Percentiles rank a stretch among this genome's conserved stretches.
Evolutionary conservation across 2,888 invertebrate species (phyloP).

Genomic region (Chrysolina oricalcia): DNA sequence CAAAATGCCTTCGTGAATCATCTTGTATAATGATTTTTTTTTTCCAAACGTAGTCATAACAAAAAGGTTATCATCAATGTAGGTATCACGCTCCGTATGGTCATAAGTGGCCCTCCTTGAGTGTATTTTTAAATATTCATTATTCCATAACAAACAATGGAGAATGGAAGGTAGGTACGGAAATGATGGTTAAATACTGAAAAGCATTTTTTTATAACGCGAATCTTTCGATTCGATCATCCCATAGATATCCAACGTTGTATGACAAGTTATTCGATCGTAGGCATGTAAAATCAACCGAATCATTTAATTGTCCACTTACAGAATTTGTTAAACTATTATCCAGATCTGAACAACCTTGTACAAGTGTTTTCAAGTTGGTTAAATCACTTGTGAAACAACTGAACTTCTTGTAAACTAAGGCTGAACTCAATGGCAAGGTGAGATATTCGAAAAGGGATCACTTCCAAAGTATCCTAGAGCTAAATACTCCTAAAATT

Average conservation of each 20-base stretch:
- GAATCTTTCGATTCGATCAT: not conserved
- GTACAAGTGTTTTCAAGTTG: slow-evolving; percentile 10
- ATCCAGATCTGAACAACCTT: not conserved
- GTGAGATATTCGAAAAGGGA: not conserved
- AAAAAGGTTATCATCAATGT: too few species aligned
- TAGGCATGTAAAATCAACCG: not conserved
- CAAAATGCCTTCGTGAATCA: too few species aligned
- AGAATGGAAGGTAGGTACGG: too few species aligned
- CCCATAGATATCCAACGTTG: not conserved
- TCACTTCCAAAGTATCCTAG: not conserved
- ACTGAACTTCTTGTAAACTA: slow-evolving; percentile 15
- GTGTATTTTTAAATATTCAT: too few species aligned
- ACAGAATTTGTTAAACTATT: not conserved
- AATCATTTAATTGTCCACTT: not conserved
- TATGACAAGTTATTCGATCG: not conserved
- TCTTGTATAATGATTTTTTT: too few species aligned
- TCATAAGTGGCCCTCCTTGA: too few species aligned
- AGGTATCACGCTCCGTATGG: too few species aligned
- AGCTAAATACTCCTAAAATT: not conserved
- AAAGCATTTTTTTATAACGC: too few species aligned
- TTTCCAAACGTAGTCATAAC: too few species aligned
- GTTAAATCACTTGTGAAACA: slow-evolving; percentile 29
- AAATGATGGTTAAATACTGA: too few species aligned
- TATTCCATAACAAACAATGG: too few species aligned
- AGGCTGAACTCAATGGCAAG: not conserved